phyloP scores from a whole-genome alignment of 2,888 invertebrate genomes.

The Gari tellinella region DNA sequence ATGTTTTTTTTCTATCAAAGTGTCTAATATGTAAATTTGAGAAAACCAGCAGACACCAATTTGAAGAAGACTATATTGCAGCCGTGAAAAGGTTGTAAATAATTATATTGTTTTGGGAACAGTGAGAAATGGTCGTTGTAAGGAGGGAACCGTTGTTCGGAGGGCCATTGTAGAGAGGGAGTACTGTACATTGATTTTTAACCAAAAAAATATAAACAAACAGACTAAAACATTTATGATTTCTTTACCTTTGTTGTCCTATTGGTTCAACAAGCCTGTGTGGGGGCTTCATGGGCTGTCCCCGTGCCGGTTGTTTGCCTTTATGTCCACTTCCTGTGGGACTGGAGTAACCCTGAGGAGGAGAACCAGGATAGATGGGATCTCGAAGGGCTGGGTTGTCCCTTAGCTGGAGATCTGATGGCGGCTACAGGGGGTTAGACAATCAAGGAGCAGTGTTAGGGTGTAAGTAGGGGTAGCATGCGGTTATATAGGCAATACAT shows the following conservation, averaged over 20 bases:
- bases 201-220: not conserved
- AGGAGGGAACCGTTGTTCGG: no score
- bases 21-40: no score
- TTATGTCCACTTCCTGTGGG: conserved; percentile 38
- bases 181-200: no score
- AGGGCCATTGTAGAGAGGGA: no score
- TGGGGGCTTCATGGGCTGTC: conserved; percentile 80
- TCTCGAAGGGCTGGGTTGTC: conserved; percentile 53
- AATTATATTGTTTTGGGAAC: no score
- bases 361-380: conserved; percentile 60
- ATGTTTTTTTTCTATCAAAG: no score
- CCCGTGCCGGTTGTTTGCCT: conserved; percentile 42
- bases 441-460: conserved; percentile 8
- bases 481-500: no score
- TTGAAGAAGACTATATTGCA: no score
- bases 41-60: no score
- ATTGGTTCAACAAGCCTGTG: conserved; percentile 87
- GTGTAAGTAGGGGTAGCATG: no score
- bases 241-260: conserved; percentile 70
- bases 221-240: not conserved
- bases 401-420: conserved; percentile 40
- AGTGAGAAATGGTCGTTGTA: no score
- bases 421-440: conserved; percentile 42
- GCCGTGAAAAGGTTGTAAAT: no score
- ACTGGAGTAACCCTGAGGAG: conserved; percentile 57